Evolutionary conservation across 2,888 invertebrate genomes (phyloP), one percentile per base, ranked within the genome.

Genomic region (Taenaris catops): DNA sequence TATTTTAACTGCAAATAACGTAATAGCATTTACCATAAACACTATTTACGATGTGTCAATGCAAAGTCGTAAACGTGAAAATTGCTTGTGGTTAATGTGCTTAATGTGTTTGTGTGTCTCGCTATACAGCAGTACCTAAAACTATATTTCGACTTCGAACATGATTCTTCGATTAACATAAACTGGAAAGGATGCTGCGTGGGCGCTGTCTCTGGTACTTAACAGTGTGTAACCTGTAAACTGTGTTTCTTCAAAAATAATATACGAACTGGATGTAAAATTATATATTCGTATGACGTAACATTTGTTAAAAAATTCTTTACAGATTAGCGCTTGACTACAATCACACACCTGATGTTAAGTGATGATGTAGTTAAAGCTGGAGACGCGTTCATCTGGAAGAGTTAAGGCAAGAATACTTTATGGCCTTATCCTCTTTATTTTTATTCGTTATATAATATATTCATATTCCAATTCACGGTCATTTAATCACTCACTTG

Each of bases 101-200:
- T 73, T 72, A 71, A 72, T 72, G 70, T 60, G 64, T 65, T 60
- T 61, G 51, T 60, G 58, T 42, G 31, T 54, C 51, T 60, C 59
- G 49, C 53, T 58, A 57, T 65, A 64, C 61, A 62, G 66, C 59
- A 63, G 68, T 63, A 63, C 67, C 63, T 56, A 66, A 63, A 64
- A 63, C 63, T 68, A 63, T 59, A 59, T 60, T 58, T 57, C 62
- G 59, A 46, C 47, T 58, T 53, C 53, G 67, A 75, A 86, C 86
- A 86, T 62, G 84, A 72, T 66, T 84, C 76, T 86, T 86, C 86
- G 86, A 86, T 86, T 84, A 86, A 79, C 86, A 86, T 86, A 84
- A 86, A 83, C 74, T 76, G 63, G 69, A 75, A 59, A 51, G 64
- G 60, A 57, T 53, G 53, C 57, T 48, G 79, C 79, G 84, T 84